These are phyloP conservation scores for Temnopleurus reevesii DNA, from an alignment of 53 echinoderm and acorn worm species.

Conservation along the genomic window DNA sequence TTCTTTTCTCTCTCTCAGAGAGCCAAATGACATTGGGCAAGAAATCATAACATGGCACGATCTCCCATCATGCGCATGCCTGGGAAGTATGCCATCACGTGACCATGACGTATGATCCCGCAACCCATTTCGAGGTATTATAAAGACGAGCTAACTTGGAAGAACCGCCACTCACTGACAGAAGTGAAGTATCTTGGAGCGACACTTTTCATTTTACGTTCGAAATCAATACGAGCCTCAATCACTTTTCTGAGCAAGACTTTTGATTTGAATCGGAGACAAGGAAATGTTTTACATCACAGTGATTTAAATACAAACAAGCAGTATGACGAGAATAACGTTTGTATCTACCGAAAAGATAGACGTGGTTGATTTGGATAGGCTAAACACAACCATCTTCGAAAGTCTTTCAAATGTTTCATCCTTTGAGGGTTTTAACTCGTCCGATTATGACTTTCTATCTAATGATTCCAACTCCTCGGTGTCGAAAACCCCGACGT, in stretches of 20 bases:
- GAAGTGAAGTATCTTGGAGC: not conserved
- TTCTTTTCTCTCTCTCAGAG: too few species aligned
- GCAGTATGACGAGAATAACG: not conserved
- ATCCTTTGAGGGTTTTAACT: not conserved
- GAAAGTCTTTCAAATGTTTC: constrained; percentile 36
- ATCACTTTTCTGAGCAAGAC: not conserved
- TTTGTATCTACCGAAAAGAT: not conserved
- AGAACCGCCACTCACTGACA: not conserved
- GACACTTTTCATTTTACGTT: not conserved
- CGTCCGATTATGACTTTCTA: not conserved
- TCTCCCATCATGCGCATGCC: not conserved
- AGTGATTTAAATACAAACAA: not conserved
- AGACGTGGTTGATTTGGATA: not conserved
- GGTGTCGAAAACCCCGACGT: constrained; percentile 1
- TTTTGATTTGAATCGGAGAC: not conserved
- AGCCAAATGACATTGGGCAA: too few species aligned
- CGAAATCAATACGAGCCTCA: not conserved
- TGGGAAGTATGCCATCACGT: not conserved
- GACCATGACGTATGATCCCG: not conserved
- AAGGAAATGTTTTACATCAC: not conserved
- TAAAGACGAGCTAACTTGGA: not conserved
- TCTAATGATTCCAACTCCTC: not conserved
- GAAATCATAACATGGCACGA: too few species aligned
- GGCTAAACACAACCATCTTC: not conserved
- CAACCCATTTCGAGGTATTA: not conserved